phyloP scores from a whole-genome alignment of 92 coral and sea anemone species.

The Epizoanthus stellaris region DNA sequence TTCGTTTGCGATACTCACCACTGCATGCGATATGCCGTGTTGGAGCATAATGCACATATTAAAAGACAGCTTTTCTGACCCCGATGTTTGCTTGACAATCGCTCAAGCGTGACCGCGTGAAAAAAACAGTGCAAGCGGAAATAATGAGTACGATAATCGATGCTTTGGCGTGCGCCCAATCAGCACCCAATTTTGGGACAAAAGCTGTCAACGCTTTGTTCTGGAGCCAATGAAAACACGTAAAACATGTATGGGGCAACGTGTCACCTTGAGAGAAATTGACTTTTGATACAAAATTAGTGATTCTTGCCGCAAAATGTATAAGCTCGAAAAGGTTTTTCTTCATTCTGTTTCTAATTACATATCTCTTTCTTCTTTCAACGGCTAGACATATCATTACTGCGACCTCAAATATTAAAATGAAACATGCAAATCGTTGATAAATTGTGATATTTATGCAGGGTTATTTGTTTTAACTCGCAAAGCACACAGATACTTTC shows the following conservation, averaged over 20 bases:
- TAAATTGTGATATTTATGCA: background rate
- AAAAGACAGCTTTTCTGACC: background rate
- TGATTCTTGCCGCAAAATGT: background rate
- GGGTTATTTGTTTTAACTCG: background rate
- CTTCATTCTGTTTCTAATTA: background rate
- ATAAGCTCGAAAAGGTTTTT: background rate
- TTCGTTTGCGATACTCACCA: too few relatives aligned
- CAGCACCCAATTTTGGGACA: constrained; percentile 37
- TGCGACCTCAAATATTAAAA: background rate
- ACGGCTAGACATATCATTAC: background rate
- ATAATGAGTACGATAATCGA: constrained; percentile 38
- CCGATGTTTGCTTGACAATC: constrained; percentile 33
- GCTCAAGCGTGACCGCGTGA: constrained; percentile 48
- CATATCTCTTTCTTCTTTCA: background rate
- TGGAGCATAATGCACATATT: too few relatives aligned
- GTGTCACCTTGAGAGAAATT: constrained; percentile 46
- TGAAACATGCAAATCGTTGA: background rate
- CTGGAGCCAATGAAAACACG: constrained; percentile 21
- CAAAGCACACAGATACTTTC: background rate
- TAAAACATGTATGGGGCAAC: constrained; percentile 13
- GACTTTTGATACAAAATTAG: constrained; percentile 15
- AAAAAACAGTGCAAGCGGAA: constrained; percentile 44
- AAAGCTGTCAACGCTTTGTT: constrained; percentile 33
- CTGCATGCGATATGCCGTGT: too few relatives aligned
- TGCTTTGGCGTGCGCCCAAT: constrained; percentile 21